Base-by-base conservation (phyloP, 2,888 invertebrate genomes). In the Epistrophella euchroma region DNA sequence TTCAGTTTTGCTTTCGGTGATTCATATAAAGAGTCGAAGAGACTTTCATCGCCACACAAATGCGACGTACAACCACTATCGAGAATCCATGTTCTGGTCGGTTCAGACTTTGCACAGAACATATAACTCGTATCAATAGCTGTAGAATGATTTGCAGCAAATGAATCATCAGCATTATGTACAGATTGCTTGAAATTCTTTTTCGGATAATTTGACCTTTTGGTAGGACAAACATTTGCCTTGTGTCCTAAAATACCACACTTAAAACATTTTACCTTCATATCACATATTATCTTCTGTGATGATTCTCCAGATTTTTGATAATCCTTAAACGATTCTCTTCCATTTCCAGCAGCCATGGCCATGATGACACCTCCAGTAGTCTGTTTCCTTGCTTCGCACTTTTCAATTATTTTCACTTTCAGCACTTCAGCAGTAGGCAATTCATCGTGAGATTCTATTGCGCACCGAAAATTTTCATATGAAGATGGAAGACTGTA, bases 391-490 rank as follows among this genome's bases (percentile, higher is more conserved):
- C 68, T 56, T 11, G 86, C 73, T 35, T 88, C 79, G 22, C 55
- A 60, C 32, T 88, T 76, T 55, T 88, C 80, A 13, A 83, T 64
- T 1, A 83, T 87, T 75, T 83, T 81, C 15, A 80, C 22, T 40
- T 78, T 81, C 11, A 81, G 37, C 22, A 75, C 52, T 13, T 82
- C 86, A 28, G 86, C 82, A 22, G 35, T n/a, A n/a, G n/a, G n/a
- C n/a, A n/a, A n/a, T n/a, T 9, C 80, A 73, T 88, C 84, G 28
- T 74, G 64, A 19, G 60, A 77, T 37, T 77, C 66, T 9, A 88
- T 80, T 5, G 70, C 84, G 10, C 62, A 71, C 2, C 68, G 76
- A 86, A 73, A 86, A 40, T 82, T 87, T 55, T 25, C 25, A 25
- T 25, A n/a, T n/a, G n/a, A n/a, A n/a, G n/a, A n/a, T n/a, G n/a